Evolutionary conservation across 2,797 vertebrate genomes (phyloP), one percentile per base, ranked within the genome.

Genomic region (Carapus acus): DNA sequence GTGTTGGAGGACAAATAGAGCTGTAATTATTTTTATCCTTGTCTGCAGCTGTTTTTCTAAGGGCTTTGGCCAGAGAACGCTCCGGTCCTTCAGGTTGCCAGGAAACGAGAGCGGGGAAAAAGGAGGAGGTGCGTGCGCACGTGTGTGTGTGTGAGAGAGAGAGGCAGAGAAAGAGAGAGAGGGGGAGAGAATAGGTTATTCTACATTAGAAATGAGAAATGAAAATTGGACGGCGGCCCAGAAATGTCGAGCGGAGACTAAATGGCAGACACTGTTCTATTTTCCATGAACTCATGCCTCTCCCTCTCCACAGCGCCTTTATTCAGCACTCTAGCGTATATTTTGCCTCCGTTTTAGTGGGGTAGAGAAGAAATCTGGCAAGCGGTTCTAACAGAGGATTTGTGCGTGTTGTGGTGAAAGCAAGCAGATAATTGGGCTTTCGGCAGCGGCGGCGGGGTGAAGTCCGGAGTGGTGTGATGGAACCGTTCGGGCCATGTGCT

Each of bases 241-340:
- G 88, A 90, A 90, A 87, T 80, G 80, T 87, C 69, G 73, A 85
- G 80, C 71, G 78, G 83, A 79, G 81, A 69, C 75, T 83, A 85
- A 90, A 87, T 82, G 82, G 86, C 83, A 82, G 63, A 33, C 79
- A 71, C 74, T 84, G 88, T 88, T 80, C 73, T 55, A 71, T 89
- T 91, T 89, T 88, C 90, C 88, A 86, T 91, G 82, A 88, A 87
- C 89, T 89, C 88, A 84, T 86, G 78, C 46, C n/a, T n/a, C n/a
- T 70, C 84, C 87, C 85, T 67, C 79, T 85, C 73, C 58, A 55
- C 49, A 73, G 65, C 50, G n/a, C 61, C 54, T 49, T 40, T 56
- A 53, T 54, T 58, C 49, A 46, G 56, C 51, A 3, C 62, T 66
- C 54, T 47, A 65, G 71, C 47, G n/a, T n/a, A n/a, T 58, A 40